Percentiles rank a stretch among this genome's conserved stretches.
Conservation (phyloP, 2,888 invertebrate species). For the Lypha dubia region DNA sequence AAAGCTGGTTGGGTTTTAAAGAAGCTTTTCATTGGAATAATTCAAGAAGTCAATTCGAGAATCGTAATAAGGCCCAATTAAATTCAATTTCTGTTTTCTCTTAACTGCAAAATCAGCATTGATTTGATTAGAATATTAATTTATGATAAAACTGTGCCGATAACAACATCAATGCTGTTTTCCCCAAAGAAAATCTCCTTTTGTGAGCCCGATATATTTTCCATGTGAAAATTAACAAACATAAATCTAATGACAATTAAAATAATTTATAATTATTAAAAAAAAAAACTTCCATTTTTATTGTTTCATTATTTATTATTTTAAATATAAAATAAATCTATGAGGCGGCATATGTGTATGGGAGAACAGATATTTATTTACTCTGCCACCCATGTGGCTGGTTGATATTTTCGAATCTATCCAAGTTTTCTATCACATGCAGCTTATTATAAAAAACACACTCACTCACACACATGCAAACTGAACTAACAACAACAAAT, state of each 20-base stretch:
- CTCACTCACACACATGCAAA: slow-evolving; percentile 8
- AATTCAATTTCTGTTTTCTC: too few species aligned
- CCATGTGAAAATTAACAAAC: not conserved
- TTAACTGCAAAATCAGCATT: too few species aligned
- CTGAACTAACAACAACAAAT: not conserved
- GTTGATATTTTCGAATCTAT: not conserved
- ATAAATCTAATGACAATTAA: not conserved
- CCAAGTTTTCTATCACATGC: slow-evolving; percentile 13
- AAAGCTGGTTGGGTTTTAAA: too few species aligned
- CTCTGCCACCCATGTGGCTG: slow-evolving; percentile 63
- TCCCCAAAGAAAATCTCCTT: too few species aligned
- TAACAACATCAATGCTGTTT: too few species aligned
- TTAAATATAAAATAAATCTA: slow-evolving; percentile 5
- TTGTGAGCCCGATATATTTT: too few species aligned
- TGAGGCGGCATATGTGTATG: not conserved
- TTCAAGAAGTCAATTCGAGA: too few species aligned
- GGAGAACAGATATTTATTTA: not conserved
- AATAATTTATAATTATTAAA: not conserved
- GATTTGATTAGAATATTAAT: too few species aligned
- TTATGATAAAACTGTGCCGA: too few species aligned
- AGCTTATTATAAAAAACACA: slow-evolving; percentile 36
- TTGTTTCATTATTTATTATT: slow-evolving; percentile 21
- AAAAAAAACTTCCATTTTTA: not conserved
- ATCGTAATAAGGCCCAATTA: too few species aligned
- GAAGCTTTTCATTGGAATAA: too few species aligned